phyloP scores from a whole-genome alignment of 2,113 vertebrate species.

The Felis catus region F.catus_Fca126_mat1.0 CM031411.1:78691001-78691500 shows the following conservation, averaged over 20 bases:
- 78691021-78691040: neutral
- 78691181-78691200: neutral
- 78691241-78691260: neutral
- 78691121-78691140: neutral
- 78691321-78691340: neutral
- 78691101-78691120: neutral
- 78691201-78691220: neutral
- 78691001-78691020: neutral
- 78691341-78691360: neutral
- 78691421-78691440: neutral
- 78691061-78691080: neutral
- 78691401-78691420: neutral
- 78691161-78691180: neutral
- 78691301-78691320: neutral
- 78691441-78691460: neutral
- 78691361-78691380: neutral
- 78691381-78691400: neutral
- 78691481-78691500: neutral
- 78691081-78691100: neutral
- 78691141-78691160: neutral
- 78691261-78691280: neutral
- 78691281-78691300: neutral
- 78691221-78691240: neutral
- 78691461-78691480: neutral
- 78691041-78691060: neutral